Evolutionary conservation across 2,113 vertebrate species (phyloP).

Genomic region (Lamprotornis superbus): DNA sequence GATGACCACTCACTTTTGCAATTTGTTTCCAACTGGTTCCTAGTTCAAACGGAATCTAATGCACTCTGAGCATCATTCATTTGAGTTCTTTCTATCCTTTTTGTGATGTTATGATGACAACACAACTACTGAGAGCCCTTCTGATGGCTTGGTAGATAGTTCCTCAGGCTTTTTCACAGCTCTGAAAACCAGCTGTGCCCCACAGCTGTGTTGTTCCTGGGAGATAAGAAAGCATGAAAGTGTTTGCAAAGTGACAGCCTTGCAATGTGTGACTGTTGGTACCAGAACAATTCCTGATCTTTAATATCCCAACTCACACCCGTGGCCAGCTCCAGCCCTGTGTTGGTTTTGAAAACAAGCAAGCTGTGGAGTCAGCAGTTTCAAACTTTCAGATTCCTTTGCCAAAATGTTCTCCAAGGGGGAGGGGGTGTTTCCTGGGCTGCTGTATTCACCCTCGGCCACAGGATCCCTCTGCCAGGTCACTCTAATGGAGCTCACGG

Average conservation of each 20-base stretch:
- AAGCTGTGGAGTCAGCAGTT: not conserved
- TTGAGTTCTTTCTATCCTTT: not conserved
- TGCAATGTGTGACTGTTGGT: accelerated
- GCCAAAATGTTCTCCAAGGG: not conserved
- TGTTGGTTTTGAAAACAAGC: not conserved
- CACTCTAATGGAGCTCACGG: accelerated
- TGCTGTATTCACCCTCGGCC: not conserved
- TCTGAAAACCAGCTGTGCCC: not conserved
- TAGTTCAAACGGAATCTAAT: not conserved
- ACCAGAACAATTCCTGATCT: not conserved
- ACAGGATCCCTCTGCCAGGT: not conserved
- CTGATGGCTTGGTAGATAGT: not conserved
- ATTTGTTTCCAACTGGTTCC: not conserved
- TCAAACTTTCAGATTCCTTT: not conserved
- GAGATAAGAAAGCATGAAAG: not conserved
- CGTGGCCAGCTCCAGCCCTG: accelerated
- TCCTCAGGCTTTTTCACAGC: not conserved
- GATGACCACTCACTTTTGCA: not conserved
- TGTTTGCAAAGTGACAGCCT: not conserved
- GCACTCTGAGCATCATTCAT: not conserved
- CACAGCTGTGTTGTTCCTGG: not conserved
- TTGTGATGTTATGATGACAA: not conserved
- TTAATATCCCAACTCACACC: not conserved
- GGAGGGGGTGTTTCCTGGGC: not conserved
- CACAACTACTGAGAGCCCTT: not conserved